Evolutionary conservation across 30 jellyfish, hydroid and myxozoan species (phyloP), one percentile per base, ranked within the genome.

Genomic region (Cassiopea andromeda): DNA sequence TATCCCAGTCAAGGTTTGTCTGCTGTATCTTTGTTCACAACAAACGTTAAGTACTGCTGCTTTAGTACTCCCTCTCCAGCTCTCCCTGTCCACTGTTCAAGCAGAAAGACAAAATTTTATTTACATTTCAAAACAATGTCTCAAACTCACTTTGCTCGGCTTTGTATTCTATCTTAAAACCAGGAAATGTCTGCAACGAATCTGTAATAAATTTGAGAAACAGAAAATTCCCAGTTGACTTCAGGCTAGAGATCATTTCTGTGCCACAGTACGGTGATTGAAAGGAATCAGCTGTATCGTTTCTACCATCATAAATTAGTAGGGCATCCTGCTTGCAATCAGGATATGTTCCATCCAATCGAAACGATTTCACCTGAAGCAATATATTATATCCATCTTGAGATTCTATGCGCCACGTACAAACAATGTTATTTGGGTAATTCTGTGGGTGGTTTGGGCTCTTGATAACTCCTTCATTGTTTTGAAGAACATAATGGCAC

Each of bases 351-450:
- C 94, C 94, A 59, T 95, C 97, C 78, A 95, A 66, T 74, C 82
- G 45, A 74, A 95, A 95, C 38, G 89, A 76, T 1, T 69, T 82
- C 27, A 89, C 83, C 66, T 71, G 77, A 66, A 95, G 69, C 44
- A 85, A 46, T 72, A 95, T 95, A 3, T 75, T 87, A 77, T 81
- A 75, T 44, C 97, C 99, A 2, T 49, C 67, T 70, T 89, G 97
- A 0, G 89, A 97, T 46, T 57, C 84, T 10, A 95, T 95, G 77
- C 54, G 71, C 99, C 99, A 95, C 59, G 99, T 71, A 57, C 99
- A 95, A 44, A 49, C 90, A 19, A 87, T 59, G 78, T 91, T 91
- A 50, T 66, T 68, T 17, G 98, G 97, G 75, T 95, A 95, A 5
- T 77, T 48, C 45, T 77, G 75, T 4, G 99, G 99, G 59, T 90